Base-by-base conservation (phyloP, 1,140 invertebrate species). In the Rhopalosiphum padi region DNA sequence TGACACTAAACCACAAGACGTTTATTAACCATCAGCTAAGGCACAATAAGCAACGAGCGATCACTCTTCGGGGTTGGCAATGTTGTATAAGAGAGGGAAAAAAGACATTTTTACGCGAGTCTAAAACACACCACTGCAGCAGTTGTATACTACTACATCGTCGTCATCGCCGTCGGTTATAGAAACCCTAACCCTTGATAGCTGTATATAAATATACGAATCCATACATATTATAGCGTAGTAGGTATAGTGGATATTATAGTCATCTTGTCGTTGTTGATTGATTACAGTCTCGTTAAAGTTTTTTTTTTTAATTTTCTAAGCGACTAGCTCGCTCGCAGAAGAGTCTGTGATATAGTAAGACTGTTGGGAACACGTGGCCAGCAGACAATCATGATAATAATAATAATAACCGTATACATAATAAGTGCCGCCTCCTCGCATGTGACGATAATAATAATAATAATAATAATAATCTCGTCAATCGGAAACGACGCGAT, bases 201-300 rank as follows among this genome's bases (percentile, higher is more conserved):
- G 35, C 15, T 51, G 11, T 41, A 55, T 55, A 89, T 37, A 89
- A 23, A 89, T 22, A 48, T 85, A 41, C 37, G 37, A 41, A 41
- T 85, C 23, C 37, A 30, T 43, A 85, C 37, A 85, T 41, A 41
- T 41, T 85, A 85, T 43, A 85, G 25, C 25, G 85, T 30, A 15
- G 35, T 83, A 86, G 22, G 18, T 35, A 41, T 22, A 68, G 23
- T 43, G 23, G n/a, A 25, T 90, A 43, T 89, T 53, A 68, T 18
- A 35, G 37, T 25, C 53, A 37, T 90, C 89, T 90, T 60, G 53
- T 90, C 89, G 89, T 85, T 83, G 91, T 93, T 93, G 91, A 93
- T 93, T 93, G 91, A 93, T 93, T 93, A 55, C 91, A 41, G 46
- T 55, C 91, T 93, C 82, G 91, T 93, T 93, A 93, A 93, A 53